phyloP scores from a whole-genome alignment of 2,113 vertebrate genomes.

The Poeciliopsis prolifica region DNA sequence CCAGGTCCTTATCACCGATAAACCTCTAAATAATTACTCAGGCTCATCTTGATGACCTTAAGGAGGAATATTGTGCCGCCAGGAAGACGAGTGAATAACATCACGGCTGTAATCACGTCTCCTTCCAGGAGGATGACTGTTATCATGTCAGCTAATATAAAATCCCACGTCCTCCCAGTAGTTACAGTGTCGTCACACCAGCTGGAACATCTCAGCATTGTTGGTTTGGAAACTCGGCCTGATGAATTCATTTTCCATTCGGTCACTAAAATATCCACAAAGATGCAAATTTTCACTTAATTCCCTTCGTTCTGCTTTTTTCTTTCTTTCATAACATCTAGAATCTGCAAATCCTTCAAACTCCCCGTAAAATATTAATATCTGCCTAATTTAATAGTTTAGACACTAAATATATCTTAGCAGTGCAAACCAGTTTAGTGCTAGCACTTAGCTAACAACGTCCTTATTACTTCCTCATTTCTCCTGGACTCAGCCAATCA shows the following conservation, averaged over 20 bases:
- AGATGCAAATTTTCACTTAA: not conserved
- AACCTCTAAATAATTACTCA: constrained; percentile 53
- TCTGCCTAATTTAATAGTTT: too few relatives aligned
- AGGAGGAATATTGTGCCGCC: constrained; percentile 30
- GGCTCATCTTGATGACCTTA: constrained; percentile 62
- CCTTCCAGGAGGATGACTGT: constrained; percentile 13
- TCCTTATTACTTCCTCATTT: too few relatives aligned
- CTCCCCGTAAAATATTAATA: too few relatives aligned
- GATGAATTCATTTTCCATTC: not conserved
- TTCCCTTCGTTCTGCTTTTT: not conserved
- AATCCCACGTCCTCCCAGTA: constrained; percentile 1
- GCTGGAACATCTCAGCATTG: too few relatives aligned
- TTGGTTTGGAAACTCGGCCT: not conserved
- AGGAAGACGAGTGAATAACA: constrained; percentile 16
- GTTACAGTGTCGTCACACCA: not conserved
- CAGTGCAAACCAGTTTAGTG: too few relatives aligned
- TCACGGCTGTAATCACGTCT: constrained; percentile 19
- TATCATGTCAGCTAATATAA: not conserved
- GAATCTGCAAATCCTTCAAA: too few relatives aligned
- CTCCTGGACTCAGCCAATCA: too few relatives aligned
- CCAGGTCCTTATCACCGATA: constrained; percentile 48
- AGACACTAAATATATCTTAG: too few relatives aligned
- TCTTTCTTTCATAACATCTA: too few relatives aligned
- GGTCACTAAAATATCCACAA: not conserved
- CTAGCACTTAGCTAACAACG: too few relatives aligned